Base-by-base conservation (phyloP, 2,888 invertebrate genomes). In the Ligdia adustata region DNA sequence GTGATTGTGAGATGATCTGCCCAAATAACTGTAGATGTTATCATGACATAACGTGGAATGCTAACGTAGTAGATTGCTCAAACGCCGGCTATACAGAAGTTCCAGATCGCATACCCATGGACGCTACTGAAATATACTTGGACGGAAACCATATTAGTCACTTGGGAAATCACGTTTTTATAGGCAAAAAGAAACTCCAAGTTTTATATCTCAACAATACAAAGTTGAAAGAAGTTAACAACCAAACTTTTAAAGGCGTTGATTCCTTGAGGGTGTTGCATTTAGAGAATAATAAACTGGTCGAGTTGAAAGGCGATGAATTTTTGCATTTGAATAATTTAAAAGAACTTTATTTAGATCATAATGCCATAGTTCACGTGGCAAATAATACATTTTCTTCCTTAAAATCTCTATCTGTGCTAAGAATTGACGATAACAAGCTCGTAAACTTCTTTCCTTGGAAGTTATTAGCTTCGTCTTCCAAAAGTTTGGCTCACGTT, bases 1-100 rank as follows among this genome's bases (percentile, higher is more conserved):
- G 97, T 82, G 97, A 97, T 84, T 97, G 97, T 89, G 95, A 96
- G 91, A 96, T 96, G 95, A 95, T 95, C 62, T 97, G 97, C 79
- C 97, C 97, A 32, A 92, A 92, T 70, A 94, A 95, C 74, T 97
- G 97, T 86, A 93, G 93, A 66, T 97, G 97, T 72, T 97, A 94
- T 90, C 95, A 96, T 79, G 96, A 97, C 76, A 94, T 95, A 72
- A 94, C 94, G 54, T 96, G 96, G 95, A 93, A 93, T 60, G 94
- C 95, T 57, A 96, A 96, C 84, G 94, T 96, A 34, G 95, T 96
- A 29, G 95, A 96, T 80, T 96, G 96, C 79, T 94, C 94, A 34
- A 93, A 93, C 69, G 93, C 93, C 34, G 94, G 93, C 31, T 94
- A 94, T 69, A 92, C 92, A 46, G 91, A 91, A 69, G 94, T 96